A percentile compares a stretch with the other conserved stretches of the same genome.
Conservation (phyloP, 1,140 invertebrate species). For the Anthonomus grandis region DNA sequence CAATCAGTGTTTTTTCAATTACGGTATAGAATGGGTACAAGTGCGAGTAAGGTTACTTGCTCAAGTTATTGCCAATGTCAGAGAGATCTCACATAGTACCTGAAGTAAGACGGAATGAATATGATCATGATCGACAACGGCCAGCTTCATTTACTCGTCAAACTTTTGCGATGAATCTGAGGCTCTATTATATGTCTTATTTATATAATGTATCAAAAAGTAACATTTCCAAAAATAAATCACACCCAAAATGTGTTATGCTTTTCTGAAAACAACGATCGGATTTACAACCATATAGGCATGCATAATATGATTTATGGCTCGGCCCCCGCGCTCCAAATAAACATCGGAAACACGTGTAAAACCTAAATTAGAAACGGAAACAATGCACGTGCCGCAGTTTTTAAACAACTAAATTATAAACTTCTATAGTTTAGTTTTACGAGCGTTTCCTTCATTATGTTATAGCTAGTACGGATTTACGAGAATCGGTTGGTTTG, state of each 20-base stretch:
- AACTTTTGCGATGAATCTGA: background rate
- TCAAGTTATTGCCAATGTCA: background rate
- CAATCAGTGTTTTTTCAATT: too few relatives aligned
- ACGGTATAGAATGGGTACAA: too few relatives aligned
- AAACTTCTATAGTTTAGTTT: too few relatives aligned
- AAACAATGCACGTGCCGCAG: conserved; percentile 22
- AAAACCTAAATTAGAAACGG: conserved; percentile 22
- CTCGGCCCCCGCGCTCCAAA: conserved; percentile 12
- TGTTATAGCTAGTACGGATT: too few relatives aligned
- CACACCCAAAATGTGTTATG: conserved; percentile 9
- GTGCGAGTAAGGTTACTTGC: too few relatives aligned
- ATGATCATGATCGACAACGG: background rate
- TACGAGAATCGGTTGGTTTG: too few relatives aligned
- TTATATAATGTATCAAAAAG: background rate
- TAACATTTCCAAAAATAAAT: background rate
- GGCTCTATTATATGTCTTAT: background rate
- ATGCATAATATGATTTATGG: conserved; percentile 17
- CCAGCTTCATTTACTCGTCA: background rate
- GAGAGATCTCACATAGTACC: background rate
- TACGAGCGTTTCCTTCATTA: too few relatives aligned
- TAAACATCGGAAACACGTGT: conserved; percentile 25
- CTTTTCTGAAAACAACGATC: conserved; percentile 1
- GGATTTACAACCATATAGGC: background rate
- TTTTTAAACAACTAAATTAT: conserved; percentile 16
- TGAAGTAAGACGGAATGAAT: background rate